Evolutionary conservation across 2,113 vertebrate species (phyloP).

Genomic region (Candoia aspera): DNA sequence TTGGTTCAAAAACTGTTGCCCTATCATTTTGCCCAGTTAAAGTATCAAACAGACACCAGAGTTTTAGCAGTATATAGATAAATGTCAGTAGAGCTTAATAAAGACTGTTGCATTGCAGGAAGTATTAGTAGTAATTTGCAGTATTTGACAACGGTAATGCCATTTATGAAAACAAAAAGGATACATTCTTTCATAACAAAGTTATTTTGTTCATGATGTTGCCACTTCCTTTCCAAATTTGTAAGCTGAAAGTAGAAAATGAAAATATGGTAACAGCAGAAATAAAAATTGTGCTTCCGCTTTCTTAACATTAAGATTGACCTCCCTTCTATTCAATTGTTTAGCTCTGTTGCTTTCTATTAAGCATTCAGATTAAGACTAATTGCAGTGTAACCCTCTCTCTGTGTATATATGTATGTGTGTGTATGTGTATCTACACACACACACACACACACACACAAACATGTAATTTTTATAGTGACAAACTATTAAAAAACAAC

Average conservation of each 20-base stretch:
- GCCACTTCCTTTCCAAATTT: constrained; percentile 97
- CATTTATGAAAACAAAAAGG: constrained; percentile 76
- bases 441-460: neutral
- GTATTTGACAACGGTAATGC: neutral
- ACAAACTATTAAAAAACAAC: neutral
- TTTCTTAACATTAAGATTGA: constrained; percentile 23
- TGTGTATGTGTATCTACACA: neutral
- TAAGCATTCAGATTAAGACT: neutral
- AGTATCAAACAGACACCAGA: too few relatives aligned
- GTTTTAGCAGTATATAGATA: too few relatives aligned
- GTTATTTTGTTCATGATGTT: constrained; percentile 97
- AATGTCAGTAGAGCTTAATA: neutral
- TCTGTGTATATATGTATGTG: neutral
- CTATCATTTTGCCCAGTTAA: too few relatives aligned
- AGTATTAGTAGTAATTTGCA: neutral
- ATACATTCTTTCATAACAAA: constrained; percentile 99
- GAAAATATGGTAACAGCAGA: constrained; percentile 45
- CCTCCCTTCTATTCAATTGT: neutral
- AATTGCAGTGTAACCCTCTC: too few relatives aligned
- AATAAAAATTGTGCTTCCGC: constrained; percentile 16
- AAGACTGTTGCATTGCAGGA: neutral
- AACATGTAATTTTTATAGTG: neutral
- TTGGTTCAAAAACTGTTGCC: too few relatives aligned
- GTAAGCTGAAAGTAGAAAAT: constrained; percentile 80
- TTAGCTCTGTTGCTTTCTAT: constrained; percentile 20